Percentiles rank a stretch among this genome's conserved stretches.
phyloP scores from a whole-genome alignment of 2,797 vertebrate genomes.

The Poecilia picta region DNA sequence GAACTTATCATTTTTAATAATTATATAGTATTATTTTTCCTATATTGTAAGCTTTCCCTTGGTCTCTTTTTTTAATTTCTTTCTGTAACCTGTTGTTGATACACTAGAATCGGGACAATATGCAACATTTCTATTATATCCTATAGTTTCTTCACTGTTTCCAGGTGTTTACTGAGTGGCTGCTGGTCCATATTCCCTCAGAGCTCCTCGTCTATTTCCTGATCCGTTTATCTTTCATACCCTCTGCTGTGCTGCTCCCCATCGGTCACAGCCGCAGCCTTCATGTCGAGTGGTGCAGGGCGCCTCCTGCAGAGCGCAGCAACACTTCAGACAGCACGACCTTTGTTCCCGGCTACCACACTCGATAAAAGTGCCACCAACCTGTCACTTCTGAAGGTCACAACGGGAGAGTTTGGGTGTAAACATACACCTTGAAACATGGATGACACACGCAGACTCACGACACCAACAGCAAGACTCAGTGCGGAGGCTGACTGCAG shows the following conservation, averaged over 20 bases:
- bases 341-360: conserved; percentile 65
- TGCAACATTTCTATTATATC: neutral
- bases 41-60: neutral
- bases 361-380: conserved; percentile 38
- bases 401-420: neutral
- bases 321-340: conserved; percentile 77
- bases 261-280: conserved; percentile 61
- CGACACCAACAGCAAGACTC: neutral
- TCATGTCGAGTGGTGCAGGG: conserved; percentile 67
- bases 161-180: neutral
- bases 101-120: neutral
- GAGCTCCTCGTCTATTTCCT: conserved; percentile 23
- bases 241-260: conserved; percentile 58
- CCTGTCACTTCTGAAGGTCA: conserved; percentile 23
- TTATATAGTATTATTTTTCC: neutral
- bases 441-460: conserved; percentile 21
- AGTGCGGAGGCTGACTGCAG: neutral
- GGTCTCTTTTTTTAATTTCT: neutral
- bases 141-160: neutral
- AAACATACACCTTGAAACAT: conserved; percentile 9
- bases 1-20: neutral
- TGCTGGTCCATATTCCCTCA: neutral
- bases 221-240: conserved; percentile 28
- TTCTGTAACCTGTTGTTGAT: neutral
- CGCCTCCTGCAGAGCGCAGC: conserved; percentile 63